Evolutionary conservation across 2,888 invertebrate species (phyloP), one percentile per base, ranked within the genome.

Genomic region (Megalurothrips usitatus): DNA sequence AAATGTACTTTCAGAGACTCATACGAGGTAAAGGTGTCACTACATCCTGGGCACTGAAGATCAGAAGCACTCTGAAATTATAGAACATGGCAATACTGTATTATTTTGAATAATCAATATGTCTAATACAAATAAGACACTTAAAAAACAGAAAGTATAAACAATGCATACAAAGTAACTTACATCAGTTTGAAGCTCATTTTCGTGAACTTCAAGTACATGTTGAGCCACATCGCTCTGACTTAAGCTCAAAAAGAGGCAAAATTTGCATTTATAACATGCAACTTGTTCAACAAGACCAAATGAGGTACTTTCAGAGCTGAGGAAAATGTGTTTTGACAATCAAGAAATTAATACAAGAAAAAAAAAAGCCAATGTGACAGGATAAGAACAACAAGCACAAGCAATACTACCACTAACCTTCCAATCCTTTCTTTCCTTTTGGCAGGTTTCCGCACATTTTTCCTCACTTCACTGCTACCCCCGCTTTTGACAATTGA

Each of bases 261-360:
- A 75, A 75, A 75, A 75, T 75, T 26, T 75, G 68, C 68, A 75
- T 26, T 75, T 75, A 26, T 26, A 75, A 26, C 68, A 75, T 26
- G 23, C 68, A 11, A 75, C 68, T 12, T 75, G 68, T 26, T 75
- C 68, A 23, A 75, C 26, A 26, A 75, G 26, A 23, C 23, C 23
- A 4, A 26, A 12, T 9, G 68, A 26, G 12, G 0, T 26, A 8
- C 26, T 75, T 75, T 75, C 68, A 23, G 68, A 10, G 26, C 68
- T 75, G 68, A 0, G 26, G 68, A 23, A 26, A 75, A 26, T 12
- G n/a, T 75, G 23, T 26, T 23, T 23, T 26, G 12, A 12, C 9
- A 75, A 26, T 12, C n/a, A 10, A 12, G 6, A 23, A 12, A 75
- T 0, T 26, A 23, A 8, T 26, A 9, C 11, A 12, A 26, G 68